Evolutionary conservation across 2,113 vertebrate genomes (phyloP), one percentile per base, ranked within the genome.

Genomic region (Boleophthalmus pectinirostris): DNA sequence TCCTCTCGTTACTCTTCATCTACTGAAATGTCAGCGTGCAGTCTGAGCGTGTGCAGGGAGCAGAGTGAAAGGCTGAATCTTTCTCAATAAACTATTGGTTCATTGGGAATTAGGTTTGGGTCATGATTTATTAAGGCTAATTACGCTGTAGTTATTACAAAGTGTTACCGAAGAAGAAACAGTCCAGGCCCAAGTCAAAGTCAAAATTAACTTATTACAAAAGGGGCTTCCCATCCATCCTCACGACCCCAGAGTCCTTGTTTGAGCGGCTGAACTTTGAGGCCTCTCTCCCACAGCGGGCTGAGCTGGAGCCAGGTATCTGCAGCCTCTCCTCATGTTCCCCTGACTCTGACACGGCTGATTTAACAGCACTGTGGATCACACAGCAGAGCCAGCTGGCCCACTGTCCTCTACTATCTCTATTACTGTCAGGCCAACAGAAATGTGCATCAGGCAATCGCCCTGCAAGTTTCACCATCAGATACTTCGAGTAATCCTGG

Each of bases 351-450:
- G 76, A 84, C 61, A 84, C 35, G 83, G 87, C 87, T 88, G 86
- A 87, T 88, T 90, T 85, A 82, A 86, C 86, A 79, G 75, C 78
- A 80, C 86, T 68, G 79, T 66, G 78, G 78, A 89, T 85, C 81
- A 83, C 76, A 85, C 91, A 86, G 88, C 84, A 83, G 81, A 83
- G 76, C 13, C 1, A 69, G 56, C 66, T 21, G 73, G 53, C 70
- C 70, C 58, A 84, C 74, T 33, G 82, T 82, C 85, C 83, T 81
- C 83, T 90, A 91, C 88, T 86, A 87, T 80, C 81, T 73, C 84
- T 75, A 88, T 90, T 87, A 85, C 87, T 82, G 87, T 91, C 88
- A 13, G 87, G 76, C 85, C 89, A 86, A 56, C 60, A 77, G 82
- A 85, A 90, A 85, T 68, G 77, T 79, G 65, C 74, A 5, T 79